A percentile compares a stretch with the other conserved stretches of the same genome.
phyloP scores from a whole-genome alignment of 92 coral and sea anemone genomes.

The Umimayanthus kanabou region DNA sequence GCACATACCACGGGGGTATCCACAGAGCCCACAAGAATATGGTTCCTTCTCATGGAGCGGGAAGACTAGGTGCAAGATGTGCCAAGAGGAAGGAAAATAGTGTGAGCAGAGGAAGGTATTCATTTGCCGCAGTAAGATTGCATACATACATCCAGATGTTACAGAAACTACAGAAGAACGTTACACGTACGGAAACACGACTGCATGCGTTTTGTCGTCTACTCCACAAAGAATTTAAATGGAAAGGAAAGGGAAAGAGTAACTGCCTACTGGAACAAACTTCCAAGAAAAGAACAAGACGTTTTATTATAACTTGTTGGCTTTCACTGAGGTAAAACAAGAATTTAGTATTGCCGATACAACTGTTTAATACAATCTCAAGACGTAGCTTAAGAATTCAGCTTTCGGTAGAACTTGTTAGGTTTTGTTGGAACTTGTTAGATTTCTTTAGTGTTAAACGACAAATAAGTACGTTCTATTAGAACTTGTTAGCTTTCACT shows the following conservation, averaged over 20 bases:
- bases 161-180: not conserved
- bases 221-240: not conserved
- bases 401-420: too few species aligned
- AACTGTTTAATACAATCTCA: too few species aligned
- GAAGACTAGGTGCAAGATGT: conserved; percentile 36
- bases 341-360: not conserved
- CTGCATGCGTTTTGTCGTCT: not conserved
- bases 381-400: too few species aligned
- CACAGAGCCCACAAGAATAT: conserved; percentile 42
- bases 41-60: conserved; percentile 40
- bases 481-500: too few species aligned
- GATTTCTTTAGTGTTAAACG: not conserved
- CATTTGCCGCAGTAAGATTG: not conserved
- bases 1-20: conserved; percentile 23
- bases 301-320: too few species aligned
- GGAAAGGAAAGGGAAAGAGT: not conserved
- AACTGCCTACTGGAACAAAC: not conserved
- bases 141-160: not conserved
- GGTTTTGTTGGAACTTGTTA: too few species aligned
- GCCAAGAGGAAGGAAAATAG: conserved; percentile 34
- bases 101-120: not conserved
- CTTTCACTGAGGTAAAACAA: too few species aligned
- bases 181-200: not conserved
- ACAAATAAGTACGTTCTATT: too few species aligned
- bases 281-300: too few species aligned